Evolutionary conservation across 2,113 vertebrate genomes (phyloP).

Genomic region (Sorex araneus): DNA sequence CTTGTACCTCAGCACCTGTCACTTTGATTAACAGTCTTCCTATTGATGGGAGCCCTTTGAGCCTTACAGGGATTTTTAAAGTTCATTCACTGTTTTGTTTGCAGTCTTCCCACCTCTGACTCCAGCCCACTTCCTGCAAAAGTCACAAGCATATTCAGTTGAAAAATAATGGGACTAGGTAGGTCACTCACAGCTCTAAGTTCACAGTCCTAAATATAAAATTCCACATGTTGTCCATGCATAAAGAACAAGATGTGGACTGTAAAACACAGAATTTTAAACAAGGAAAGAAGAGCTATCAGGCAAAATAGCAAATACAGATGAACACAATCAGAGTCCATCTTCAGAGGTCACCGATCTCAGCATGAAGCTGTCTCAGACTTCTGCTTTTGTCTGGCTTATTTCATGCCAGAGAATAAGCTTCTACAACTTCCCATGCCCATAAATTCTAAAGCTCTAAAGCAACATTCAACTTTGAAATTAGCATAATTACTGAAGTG

Average conservation of each 20-base stretch:
- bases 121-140: background rate
- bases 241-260: background rate
- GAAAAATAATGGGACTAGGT: background rate
- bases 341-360: background rate
- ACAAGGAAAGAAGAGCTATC: background rate
- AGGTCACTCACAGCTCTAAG: background rate
- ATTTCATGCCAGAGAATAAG: background rate
- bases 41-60: background rate
- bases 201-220: background rate
- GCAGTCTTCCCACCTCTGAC: background rate
- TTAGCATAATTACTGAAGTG: background rate
- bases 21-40: slow-evolving; percentile 61
- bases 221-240: background rate
- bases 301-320: slow-evolving; percentile 40
- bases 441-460: slow-evolving; percentile 33
- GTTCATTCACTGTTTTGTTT: slow-evolving; percentile 36
- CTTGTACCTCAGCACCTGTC: slow-evolving; percentile 19
- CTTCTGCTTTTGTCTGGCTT: background rate
- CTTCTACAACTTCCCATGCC: background rate
- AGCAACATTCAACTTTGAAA: background rate
- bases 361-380: background rate
- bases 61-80: slow-evolving; percentile 12
- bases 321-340: background rate
- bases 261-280: background rate
- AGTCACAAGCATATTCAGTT: background rate